Evolutionary conservation across 2,113 vertebrate genomes (phyloP).

Genomic region (Polypterus senegalus): DNA sequence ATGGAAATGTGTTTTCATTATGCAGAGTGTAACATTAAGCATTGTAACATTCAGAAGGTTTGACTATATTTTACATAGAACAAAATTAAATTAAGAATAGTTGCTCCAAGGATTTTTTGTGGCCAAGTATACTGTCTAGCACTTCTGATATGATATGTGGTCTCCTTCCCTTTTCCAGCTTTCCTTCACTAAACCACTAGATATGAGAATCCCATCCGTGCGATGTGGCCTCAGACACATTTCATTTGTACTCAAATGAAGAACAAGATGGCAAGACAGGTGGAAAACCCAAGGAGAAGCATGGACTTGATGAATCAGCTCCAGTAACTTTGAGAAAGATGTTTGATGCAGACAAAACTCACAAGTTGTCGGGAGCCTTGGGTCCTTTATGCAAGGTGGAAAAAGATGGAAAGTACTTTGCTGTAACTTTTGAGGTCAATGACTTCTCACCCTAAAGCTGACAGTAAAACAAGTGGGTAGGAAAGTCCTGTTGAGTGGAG

Average conservation of each 20-base stretch:
- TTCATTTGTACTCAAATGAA: background rate
- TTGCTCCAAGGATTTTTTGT: too few relatives aligned
- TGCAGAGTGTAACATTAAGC: too few relatives aligned
- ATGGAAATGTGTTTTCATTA: too few relatives aligned
- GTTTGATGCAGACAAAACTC: too few relatives aligned
- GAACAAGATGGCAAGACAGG: background rate
- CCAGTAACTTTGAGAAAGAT: background rate
- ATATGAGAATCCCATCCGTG: background rate
- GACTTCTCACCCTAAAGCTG: constrained; percentile 17
- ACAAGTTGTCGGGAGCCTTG: background rate
- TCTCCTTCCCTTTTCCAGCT: too few relatives aligned
- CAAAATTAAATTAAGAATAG: too few relatives aligned
- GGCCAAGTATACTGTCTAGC: too few relatives aligned
- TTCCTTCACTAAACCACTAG: too few relatives aligned
- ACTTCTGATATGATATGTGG: too few relatives aligned
- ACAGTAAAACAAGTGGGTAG: constrained; percentile 23
- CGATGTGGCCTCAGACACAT: background rate
- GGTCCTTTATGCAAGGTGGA: background rate
- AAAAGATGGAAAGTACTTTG: constrained; percentile 1
- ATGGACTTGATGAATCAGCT: background rate
- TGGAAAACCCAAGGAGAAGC: background rate
- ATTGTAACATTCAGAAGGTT: too few relatives aligned
- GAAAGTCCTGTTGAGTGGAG: constrained; percentile 22
- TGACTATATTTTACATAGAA: too few relatives aligned
- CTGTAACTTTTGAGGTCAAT: constrained; percentile 17